These are phyloP conservation scores for Epirrhoe alternata DNA, from an alignment of 2,888 invertebrate species.

Conservation along the genomic window DNA sequence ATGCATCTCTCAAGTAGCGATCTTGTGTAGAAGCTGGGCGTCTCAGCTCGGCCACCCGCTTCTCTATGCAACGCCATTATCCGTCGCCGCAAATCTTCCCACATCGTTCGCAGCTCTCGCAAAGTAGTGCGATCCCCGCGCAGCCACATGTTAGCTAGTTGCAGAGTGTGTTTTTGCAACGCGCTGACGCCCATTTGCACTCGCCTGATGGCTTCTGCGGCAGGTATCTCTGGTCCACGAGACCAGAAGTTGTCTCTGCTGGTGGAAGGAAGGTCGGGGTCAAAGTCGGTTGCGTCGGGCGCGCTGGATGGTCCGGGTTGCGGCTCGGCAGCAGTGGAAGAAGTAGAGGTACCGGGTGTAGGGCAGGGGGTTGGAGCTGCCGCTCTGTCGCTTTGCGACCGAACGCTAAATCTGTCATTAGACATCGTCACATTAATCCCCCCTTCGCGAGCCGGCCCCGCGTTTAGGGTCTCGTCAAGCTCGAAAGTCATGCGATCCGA, in stretches of 20 bases:
- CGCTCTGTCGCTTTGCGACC: slow-evolving; percentile 57
- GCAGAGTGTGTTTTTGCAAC: slow-evolving; percentile 70
- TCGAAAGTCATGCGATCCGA: slow-evolving; percentile 43
- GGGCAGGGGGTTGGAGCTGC: neutral
- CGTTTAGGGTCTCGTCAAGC: slow-evolving; percentile 34
- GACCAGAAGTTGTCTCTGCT: slow-evolving; percentile 69
- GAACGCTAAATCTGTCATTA: slow-evolving; percentile 68
- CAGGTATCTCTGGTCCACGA: slow-evolving; percentile 58
- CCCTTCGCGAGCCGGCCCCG: slow-evolving; percentile 23
- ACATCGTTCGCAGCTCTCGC: slow-evolving; percentile 86
- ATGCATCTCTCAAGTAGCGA: slow-evolving; percentile 76
- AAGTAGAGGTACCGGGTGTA: slow-evolving; percentile 1
- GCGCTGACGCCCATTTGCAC: slow-evolving; percentile 70
- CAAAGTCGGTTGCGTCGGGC: slow-evolving; percentile 26
- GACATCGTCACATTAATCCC: slow-evolving; percentile 51
- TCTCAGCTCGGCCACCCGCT: slow-evolving; percentile 64
- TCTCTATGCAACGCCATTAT: slow-evolving; percentile 83
- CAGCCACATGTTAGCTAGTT: slow-evolving; percentile 73
- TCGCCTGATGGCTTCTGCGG: slow-evolving; percentile 73
- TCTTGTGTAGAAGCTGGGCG: slow-evolving; percentile 72
- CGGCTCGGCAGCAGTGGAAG: slow-evolving; percentile 8
- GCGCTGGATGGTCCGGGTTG: slow-evolving; percentile 25
- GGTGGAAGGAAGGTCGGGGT: slow-evolving; percentile 63
- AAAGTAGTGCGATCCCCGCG: slow-evolving; percentile 75
- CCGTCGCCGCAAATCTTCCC: slow-evolving; percentile 86